Base-by-base conservation (phyloP, 1,140 invertebrate species). In the Calycopis cecrops region DNA sequence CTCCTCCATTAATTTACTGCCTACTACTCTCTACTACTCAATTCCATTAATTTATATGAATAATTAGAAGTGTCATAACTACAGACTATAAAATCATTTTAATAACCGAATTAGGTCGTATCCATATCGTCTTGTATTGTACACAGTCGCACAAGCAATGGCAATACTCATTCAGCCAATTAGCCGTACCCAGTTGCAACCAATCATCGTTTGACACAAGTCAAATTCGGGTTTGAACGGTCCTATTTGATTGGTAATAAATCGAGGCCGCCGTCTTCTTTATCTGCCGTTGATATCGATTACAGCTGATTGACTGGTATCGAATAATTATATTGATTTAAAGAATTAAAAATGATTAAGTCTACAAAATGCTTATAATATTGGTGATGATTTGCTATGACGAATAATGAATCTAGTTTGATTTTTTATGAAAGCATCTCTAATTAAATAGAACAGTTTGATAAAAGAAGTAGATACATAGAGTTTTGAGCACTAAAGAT, bases 191-290 rank as follows among this genome's bases (percentile, higher is more conserved):
- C 69, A 77, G 79, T 80, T 76, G 73, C 79, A 81, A 81, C 79
- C 79, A 81, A 83, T 86, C 76, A 84, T 81, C 78, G 74, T 80
- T 79, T 81, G 77, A 80, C 75, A 81, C 73, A 74, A 78, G 72
- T 79, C 76, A 68, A 84, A 82, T 80, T 77, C 73, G 58, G 71
- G 72, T 73, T 76, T 72, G 73, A 76, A 64, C 69, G 70, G 21
- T 75, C 67, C 63, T 63, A 69, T 80, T 75, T 76, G 75, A 84
- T 83, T 80, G 78, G 71, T 74, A 28, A 79, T 62, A 67, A 81
- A 86, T 76, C 69, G 75, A 83, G 80, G 79, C 67, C 78, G 73
- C 67, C 66, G 66, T 71, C 71, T 82, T 63, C 80, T 85, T 80
- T 77, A 82, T 79, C 71, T 76, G 64, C 50, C 40, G 48, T 48